A percentile compares a stretch with the other conserved stretches of the same genome.
Conservation (phyloP, 2,113 vertebrate genomes). For the Mesoclemmys tuberculata region DNA sequence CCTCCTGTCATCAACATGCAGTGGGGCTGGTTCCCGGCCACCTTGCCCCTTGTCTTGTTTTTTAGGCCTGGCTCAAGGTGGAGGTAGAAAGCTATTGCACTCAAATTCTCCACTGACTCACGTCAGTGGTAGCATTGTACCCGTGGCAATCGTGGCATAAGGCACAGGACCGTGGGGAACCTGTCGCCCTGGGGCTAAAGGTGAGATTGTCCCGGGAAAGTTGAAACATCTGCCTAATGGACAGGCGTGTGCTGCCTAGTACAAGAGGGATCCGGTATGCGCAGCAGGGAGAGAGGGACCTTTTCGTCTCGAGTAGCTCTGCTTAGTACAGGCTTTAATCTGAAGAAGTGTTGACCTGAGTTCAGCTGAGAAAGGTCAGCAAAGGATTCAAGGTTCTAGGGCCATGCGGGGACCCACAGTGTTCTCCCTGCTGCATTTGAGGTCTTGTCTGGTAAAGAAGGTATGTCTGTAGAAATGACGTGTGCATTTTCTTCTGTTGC, state of each 20-base stretch:
- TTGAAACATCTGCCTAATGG: not conserved
- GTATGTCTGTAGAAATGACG: not conserved
- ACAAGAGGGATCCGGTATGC: not conserved
- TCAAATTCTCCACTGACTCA: not conserved
- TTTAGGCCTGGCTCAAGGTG: not conserved
- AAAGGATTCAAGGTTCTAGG: not conserved
- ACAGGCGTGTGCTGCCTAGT: not conserved
- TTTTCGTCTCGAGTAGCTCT: not conserved
- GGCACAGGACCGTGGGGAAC: not conserved
- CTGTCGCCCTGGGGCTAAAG: not conserved
- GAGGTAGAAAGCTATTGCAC: not conserved
- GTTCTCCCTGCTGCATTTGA: not conserved
- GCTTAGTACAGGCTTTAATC: not conserved
- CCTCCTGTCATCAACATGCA: not conserved
- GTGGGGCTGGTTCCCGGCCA: no score
- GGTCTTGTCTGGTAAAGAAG: not conserved
- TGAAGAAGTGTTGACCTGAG: not conserved
- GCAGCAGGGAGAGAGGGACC: not conserved
- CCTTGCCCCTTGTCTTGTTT: not conserved
- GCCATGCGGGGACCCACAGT: not conserved
- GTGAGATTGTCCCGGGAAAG: not conserved
- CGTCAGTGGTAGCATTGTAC: not conserved
- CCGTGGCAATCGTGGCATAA: not conserved
- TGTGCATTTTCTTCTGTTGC: conserved; percentile 67
- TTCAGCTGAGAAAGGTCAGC: not conserved